phyloP scores from a whole-genome alignment of 2,113 vertebrate species.

The Lutjanus erythropterus region DNA sequence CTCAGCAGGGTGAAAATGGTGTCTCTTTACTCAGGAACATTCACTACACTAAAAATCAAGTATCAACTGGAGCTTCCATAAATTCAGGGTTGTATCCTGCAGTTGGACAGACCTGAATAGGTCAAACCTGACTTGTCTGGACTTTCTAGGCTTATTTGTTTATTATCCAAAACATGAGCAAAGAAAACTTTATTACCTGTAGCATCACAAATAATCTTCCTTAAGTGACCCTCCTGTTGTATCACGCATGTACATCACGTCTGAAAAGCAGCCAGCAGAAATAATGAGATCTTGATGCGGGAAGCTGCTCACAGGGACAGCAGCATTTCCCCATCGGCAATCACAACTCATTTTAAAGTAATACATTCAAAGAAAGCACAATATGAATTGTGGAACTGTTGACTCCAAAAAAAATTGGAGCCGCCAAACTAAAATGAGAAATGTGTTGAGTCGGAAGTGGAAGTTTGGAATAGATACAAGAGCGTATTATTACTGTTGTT shows the following conservation, averaged over 20 bases:
- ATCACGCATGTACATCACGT: conserved; percentile 20
- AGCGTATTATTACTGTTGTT: conserved; percentile 46
- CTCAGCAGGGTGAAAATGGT: neutral
- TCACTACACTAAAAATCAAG: neutral
- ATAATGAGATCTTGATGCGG: conserved; percentile 30
- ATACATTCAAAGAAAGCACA: conserved; percentile 34
- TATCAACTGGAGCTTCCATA: neutral
- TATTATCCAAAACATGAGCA: neutral
- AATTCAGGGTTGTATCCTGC: neutral
- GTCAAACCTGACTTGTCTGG: neutral
- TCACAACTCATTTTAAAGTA: conserved; percentile 45
- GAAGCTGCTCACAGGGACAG: conserved; percentile 3
- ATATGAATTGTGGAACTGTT: conserved; percentile 11
- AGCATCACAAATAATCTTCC: neutral
- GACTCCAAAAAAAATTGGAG: conserved; percentile 16
- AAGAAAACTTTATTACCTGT: neutral
- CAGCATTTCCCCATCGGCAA: conserved; percentile 30
- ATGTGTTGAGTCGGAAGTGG: conserved; percentile 18
- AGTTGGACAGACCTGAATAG: neutral
- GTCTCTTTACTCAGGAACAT: neutral
- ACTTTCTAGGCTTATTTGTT: neutral
- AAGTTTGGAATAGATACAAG: conserved; percentile 28
- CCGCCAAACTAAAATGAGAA: conserved; percentile 22
- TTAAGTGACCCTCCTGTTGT: neutral
- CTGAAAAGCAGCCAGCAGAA: conserved; percentile 26